Percentiles rank a stretch among this genome's conserved stretches.
Conservation (phyloP, 2,888 invertebrate genomes). For the Hyalella azteca region DNA sequence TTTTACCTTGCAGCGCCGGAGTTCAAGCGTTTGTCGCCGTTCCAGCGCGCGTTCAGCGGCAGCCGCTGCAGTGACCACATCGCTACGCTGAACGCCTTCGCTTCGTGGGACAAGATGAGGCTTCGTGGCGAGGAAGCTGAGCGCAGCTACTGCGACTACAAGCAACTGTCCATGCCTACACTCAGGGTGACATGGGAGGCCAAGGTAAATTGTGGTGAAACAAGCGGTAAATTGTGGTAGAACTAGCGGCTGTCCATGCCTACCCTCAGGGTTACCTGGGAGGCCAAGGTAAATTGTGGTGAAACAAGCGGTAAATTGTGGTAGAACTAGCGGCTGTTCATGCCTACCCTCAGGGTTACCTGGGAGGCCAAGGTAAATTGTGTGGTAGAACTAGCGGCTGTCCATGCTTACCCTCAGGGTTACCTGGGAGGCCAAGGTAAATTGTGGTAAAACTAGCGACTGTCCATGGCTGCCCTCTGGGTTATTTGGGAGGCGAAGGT, state of each 20-base stretch:
- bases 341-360: slow-evolving; percentile 88
- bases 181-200: slow-evolving; percentile 92
- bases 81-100: slow-evolving; percentile 90
- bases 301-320: slow-evolving; percentile 88
- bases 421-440: slow-evolving; percentile 86
- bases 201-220: slow-evolving; percentile 69
- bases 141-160: slow-evolving; percentile 85
- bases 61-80: slow-evolving; percentile 91
- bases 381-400: slow-evolving; percentile 91
- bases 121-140: slow-evolving; percentile 71
- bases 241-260: slow-evolving; percentile 87
- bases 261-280: slow-evolving; percentile 87
- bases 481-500: slow-evolving; percentile 89
- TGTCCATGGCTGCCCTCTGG: slow-evolving; percentile 86
- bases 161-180: slow-evolving; percentile 86
- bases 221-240: no score
- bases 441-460: slow-evolving; percentile 91
- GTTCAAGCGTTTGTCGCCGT: slow-evolving; percentile 75
- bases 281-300: slow-evolving; percentile 85
- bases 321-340: slow-evolving; percentile 86
- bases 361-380: slow-evolving; percentile 86
- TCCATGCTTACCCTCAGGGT: slow-evolving; percentile 88
- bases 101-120: slow-evolving; percentile 70
- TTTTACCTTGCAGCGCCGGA: slow-evolving; percentile 61
- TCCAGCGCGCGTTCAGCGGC: slow-evolving; percentile 86